A percentile compares a stretch with the other conserved stretches of the same genome.
Conservation (phyloP, 1,140 invertebrate species). For the Drosophila azteca region DNA sequence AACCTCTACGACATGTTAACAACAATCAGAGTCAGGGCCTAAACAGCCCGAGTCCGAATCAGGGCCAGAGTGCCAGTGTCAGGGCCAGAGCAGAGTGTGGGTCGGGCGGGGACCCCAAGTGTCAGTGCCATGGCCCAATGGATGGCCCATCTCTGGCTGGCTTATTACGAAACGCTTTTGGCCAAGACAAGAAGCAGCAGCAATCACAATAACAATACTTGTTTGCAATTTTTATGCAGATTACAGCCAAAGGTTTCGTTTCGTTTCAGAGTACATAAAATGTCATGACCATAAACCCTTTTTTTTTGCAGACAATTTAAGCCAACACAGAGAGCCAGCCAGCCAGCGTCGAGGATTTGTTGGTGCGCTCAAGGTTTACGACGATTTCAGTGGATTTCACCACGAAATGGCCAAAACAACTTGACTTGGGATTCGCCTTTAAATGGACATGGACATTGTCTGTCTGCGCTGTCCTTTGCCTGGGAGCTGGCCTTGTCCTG, state of each 20-base stretch:
- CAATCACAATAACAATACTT: slow-evolving; percentile 78
- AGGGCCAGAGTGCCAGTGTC: background rate
- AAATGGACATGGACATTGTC: background rate
- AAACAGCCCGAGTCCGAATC: too few species aligned
- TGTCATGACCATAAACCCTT: slow-evolving; percentile 79
- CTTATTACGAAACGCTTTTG: slow-evolving; percentile 72
- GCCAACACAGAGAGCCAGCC: slow-evolving; percentile 36
- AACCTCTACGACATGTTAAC: slow-evolving; percentile 75
- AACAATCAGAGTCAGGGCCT: slow-evolving; percentile 56
- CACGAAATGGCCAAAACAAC: slow-evolving; percentile 67
- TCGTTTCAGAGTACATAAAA: slow-evolving; percentile 68
- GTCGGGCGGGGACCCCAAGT: slow-evolving; percentile 13
- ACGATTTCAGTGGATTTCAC: slow-evolving; percentile 76
- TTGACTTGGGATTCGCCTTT: slow-evolving; percentile 50
- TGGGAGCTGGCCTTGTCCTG: too few species aligned
- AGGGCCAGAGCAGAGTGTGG: slow-evolving; percentile 3
- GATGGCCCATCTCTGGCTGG: slow-evolving; percentile 10
- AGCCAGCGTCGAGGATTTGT: slow-evolving; percentile 67
- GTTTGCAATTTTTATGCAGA: slow-evolving; percentile 72
- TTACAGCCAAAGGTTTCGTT: slow-evolving; percentile 63
- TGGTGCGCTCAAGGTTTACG: slow-evolving; percentile 68
- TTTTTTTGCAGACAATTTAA: slow-evolving; percentile 78
- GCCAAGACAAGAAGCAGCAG: slow-evolving; percentile 24
- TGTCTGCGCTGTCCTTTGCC: background rate
- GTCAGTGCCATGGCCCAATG: background rate